phyloP scores from a whole-genome alignment of 2,113 vertebrate genomes.

The Brienomyrus brachyistius region DNA sequence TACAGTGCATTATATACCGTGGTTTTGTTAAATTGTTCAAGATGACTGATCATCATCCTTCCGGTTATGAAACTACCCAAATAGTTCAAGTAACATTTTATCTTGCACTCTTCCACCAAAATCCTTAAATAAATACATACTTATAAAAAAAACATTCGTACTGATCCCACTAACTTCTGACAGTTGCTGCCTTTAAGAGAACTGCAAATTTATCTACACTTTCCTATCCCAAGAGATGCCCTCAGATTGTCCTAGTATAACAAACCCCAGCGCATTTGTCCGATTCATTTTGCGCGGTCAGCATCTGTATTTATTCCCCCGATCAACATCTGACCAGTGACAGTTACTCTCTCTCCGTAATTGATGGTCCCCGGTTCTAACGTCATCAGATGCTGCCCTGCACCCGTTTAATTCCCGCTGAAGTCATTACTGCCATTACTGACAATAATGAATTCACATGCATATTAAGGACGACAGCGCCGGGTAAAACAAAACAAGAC shows the following conservation, averaged over 20 bases:
- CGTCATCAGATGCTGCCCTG: not conserved
- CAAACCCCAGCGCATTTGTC: not conserved
- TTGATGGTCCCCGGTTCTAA: not conserved
- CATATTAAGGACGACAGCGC: not conserved
- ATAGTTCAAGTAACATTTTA: not conserved
- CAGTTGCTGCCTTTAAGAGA: not conserved
- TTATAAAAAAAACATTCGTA: not conserved
- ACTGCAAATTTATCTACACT: not conserved
- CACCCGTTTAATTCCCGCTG: not conserved
- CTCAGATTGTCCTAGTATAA: not conserved
- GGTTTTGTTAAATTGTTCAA: not conserved
- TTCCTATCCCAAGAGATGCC: not conserved
- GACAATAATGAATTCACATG: constrained; percentile 8
- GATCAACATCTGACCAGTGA: not conserved
- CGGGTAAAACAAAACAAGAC: constrained; percentile 7
- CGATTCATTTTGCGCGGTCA: not conserved
- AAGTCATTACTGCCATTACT: constrained; percentile 7
- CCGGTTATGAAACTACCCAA: not conserved
- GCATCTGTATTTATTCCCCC: not conserved
- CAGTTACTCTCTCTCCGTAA: not conserved
- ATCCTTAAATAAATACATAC: not conserved
- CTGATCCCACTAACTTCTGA: not conserved
- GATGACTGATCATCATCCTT: not conserved
- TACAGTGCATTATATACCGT: not conserved
- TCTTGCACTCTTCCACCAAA: not conserved